Conservation (phyloP, 2,888 invertebrate genomes). For the Nomada ferruginata region DNA sequence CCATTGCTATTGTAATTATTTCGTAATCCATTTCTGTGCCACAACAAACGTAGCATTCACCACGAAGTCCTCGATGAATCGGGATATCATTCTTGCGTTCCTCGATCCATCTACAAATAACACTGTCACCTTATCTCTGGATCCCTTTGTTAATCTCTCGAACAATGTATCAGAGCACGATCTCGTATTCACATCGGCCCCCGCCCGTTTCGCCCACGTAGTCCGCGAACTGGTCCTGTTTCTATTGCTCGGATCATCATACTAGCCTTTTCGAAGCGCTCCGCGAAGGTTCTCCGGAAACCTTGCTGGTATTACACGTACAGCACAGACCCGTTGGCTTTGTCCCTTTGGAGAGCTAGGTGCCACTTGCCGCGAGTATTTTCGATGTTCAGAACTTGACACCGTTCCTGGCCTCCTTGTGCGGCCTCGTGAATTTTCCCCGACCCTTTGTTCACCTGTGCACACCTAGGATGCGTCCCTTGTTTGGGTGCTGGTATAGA, state of each 20-base stretch:
- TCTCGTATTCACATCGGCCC: constrained; percentile 50
- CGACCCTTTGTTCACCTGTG: constrained; percentile 19
- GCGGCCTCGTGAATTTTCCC: constrained; percentile 22
- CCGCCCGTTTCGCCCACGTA: neutral
- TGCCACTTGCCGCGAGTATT: constrained; percentile 52
- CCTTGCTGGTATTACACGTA: neutral
- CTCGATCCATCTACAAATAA: neutral
- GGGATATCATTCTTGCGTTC: neutral
- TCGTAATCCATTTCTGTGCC: too few species aligned
- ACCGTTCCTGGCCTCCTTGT: constrained; percentile 26
- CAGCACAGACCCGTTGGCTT: constrained; percentile 6
- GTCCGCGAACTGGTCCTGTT: neutral
- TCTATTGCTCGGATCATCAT: constrained; percentile 33
- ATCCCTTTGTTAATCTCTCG: constrained; percentile 39
- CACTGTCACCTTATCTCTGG: neutral
- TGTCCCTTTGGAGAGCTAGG: constrained; percentile 41
- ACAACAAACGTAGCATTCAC: too few species aligned
- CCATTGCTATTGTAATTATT: too few species aligned
- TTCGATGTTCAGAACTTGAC: constrained; percentile 59
- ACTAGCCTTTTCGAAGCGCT: neutral
- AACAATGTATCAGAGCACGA: constrained; percentile 23
- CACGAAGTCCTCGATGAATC: too few species aligned
- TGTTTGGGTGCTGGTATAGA: neutral
- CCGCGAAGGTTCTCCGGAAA: constrained; percentile 15
- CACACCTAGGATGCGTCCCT: neutral